These are phyloP conservation scores for Copidosoma aretas DNA, from an alignment of 2,888 invertebrate genomes.

Conservation along the genomic window DNA sequence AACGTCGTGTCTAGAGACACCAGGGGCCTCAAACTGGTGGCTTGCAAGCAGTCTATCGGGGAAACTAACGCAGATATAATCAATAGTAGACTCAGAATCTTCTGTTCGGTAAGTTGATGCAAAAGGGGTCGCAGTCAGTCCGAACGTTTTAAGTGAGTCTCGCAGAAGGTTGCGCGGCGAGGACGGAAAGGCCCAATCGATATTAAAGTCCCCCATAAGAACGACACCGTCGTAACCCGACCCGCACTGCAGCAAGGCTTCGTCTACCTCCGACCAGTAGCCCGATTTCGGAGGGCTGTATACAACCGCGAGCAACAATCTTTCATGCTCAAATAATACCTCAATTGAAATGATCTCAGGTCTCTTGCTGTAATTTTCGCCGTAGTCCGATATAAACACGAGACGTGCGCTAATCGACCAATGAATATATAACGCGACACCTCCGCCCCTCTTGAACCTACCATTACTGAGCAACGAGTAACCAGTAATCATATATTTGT, in stretches of 20 bases:
- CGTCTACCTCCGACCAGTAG: constrained; percentile 1
- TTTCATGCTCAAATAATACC: no score
- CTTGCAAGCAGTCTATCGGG: no score
- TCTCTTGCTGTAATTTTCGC: neutral
- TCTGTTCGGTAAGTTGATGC: neutral
- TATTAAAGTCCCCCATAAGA: neutral
- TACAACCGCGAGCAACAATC: neutral
- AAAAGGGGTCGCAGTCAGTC: neutral
- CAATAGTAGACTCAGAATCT: neutral
- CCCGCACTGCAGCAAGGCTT: neutral
- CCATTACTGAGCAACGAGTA: neutral
- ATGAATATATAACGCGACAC: neutral
- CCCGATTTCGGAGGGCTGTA: constrained; percentile 1
- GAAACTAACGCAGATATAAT: neutral
- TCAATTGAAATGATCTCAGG: neutral
- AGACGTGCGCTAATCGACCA: neutral
- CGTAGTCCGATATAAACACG: neutral
- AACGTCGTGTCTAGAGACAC: no score
- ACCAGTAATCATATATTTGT: neutral
- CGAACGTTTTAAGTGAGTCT: neutral
- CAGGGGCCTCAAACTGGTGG: no score
- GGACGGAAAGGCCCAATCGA: neutral
- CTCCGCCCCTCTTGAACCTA: neutral
- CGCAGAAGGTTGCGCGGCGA: neutral
- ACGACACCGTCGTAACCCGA: neutral